These are phyloP conservation scores for Hemicordylus capensis DNA, from an alignment of 2,113 vertebrate species.

Conservation along the genomic window DNA sequence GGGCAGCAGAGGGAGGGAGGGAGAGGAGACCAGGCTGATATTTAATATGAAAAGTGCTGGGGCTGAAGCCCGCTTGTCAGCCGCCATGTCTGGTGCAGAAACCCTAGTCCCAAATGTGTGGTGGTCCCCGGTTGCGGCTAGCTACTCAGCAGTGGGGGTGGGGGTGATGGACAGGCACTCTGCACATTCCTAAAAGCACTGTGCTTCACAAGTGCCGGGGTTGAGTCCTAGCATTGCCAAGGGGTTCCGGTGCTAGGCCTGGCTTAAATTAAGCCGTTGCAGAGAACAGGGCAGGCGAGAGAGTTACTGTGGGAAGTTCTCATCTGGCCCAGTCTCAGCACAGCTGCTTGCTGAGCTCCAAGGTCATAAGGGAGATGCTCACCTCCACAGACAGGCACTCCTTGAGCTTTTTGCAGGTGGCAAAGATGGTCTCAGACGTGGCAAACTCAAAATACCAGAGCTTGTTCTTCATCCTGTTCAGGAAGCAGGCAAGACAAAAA, in stretches of 20 bases:
- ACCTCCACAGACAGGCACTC: conserved; percentile 87
- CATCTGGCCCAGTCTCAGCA: neutral
- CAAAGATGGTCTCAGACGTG: conserved; percentile 90
- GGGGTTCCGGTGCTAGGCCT: neutral
- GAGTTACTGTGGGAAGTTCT: neutral
- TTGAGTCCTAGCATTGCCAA: neutral
- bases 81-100: neutral
- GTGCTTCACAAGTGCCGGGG: neutral
- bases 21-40: neutral
- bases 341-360: neutral
- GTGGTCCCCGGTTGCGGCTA: neutral
- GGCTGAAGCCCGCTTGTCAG: neutral
- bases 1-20: neutral
- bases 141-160: no score
- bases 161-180: neutral
- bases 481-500: no score
- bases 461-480: conserved; percentile 90
- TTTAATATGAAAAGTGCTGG: neutral
- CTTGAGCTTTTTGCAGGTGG: conserved; percentile 89
- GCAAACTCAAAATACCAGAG: conserved; percentile 94
- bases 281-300: neutral
- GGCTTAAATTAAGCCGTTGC: neutral
- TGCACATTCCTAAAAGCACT: neutral
- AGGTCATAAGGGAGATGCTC: neutral
- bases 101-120: neutral